Evolutionary conservation across 2,888 invertebrate genomes (phyloP), one percentile per base, ranked within the genome.

Genomic region (Andricus quercusramuli): DNA sequence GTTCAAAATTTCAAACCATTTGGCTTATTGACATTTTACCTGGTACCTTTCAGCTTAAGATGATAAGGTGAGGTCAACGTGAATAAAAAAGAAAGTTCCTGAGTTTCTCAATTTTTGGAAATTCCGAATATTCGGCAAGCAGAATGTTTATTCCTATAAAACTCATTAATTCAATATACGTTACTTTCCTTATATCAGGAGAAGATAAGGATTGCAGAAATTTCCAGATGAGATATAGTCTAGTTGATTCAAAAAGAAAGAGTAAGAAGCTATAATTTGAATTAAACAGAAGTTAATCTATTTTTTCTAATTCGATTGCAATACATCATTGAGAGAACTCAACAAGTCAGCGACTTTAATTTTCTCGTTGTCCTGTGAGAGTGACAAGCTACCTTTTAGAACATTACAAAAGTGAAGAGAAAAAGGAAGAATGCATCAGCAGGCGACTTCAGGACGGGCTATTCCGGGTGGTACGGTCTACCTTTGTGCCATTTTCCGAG

Each of bases 341-440:
- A 67, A 67, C 11, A 67, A 41, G 67, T 67, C n/a, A 67, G 1
- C 41, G 41, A 67, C 67, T 67, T 67, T 37, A 41, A 67, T 67
- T 41, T 64, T 67, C 6, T 22, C 67, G 41, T 41, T 67, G 67
- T 29, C 29, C 41, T 67, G 22, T 11, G 37, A 66, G 11, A 66
- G 29, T 66, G 32, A 32, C 32, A 29, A 66, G 66, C 67, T 67
- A 47, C 47, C 51, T 74, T 59, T 74, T 74, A 17, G 15, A 22
- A 59, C 22, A 29, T 70, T 51, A 56, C 32, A 56, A 74, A 74
- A 74, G 56, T 74, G 6, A 37, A 13, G 56, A 59, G 56, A 56
- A 74, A 74, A 29, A 74, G n/a, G 32, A 74, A 74, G 74, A 74
- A 74, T 74, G 56, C 74, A 74, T 37, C 74, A 74, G 74, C 74